Evolutionary conservation across 2,797 vertebrate species (phyloP).

Genomic region (Staurois parvus): DNA sequence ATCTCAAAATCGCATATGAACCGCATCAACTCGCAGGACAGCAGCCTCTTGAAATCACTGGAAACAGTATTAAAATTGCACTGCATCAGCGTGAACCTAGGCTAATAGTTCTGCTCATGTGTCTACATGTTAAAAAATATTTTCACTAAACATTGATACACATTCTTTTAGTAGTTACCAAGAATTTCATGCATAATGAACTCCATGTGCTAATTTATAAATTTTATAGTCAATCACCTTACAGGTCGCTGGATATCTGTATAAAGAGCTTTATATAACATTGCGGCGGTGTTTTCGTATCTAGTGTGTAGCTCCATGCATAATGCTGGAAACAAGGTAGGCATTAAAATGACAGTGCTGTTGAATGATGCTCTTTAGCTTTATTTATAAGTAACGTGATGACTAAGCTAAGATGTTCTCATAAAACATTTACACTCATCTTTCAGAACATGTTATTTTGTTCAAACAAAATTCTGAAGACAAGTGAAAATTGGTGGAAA

Average conservation of each 20-base stretch:
- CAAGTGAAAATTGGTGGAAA: neutral
- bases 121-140: too few species aligned
- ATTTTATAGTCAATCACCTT: neutral
- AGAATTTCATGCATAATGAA: too few species aligned
- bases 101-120: too few species aligned
- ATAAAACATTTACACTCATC: slow-evolving; percentile 42
- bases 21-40: too few species aligned
- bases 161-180: too few species aligned
- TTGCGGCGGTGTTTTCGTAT: slow-evolving; percentile 8
- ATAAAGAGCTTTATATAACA: slow-evolving; percentile 27
- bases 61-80: too few species aligned
- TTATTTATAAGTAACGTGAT: slow-evolving; percentile 49
- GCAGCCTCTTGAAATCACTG: too few species aligned
- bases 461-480: neutral
- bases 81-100: too few species aligned
- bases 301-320: neutral
- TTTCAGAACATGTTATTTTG: slow-evolving; percentile 6
- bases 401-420: slow-evolving; percentile 36
- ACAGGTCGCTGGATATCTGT: neutral
- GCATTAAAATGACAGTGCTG: neutral
- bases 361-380: slow-evolving; percentile 1
- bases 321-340: neutral
- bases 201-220: neutral
- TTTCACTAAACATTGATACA: too few species aligned
- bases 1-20: too few species aligned